Evolutionary conservation across 2,888 invertebrate genomes (phyloP), one percentile per base, ranked within the genome.

Genomic region (Fragum fragum): DNA sequence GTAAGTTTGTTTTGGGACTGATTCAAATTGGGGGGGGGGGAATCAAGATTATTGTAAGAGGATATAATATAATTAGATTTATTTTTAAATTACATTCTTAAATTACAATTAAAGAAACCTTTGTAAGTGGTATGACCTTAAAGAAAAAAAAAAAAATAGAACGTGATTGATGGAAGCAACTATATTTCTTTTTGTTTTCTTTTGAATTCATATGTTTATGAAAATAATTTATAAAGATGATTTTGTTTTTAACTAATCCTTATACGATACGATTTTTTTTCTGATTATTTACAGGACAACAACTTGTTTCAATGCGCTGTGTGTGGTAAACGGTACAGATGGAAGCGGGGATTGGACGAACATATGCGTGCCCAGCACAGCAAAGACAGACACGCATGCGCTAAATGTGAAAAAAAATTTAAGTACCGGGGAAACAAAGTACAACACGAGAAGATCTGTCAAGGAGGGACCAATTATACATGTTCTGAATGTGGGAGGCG

Each of bases 341-440:
- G 29, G 36, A 63, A 63, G 36, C n/a, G n/a, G 18, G 36, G 32
- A 2, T 32, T 63, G 32, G 14, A 32, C 32, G 5, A 26, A 36
- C 63, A 63, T 21, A 63, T 28, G 1, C 2, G 29, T 32, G 28
- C 63, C 6, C 18, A 63, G 26, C 63, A 63, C 26, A 18, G 26
- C 18, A 14, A 63, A 29, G 6, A n/a, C 1, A 28, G 14, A n/a
- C 63, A 29, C 18, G 6, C 1, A 1, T 63, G 63, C n/a, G n/a
- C 14, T 16, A 63, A 63, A 63, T 63, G 63, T 63, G 9, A 29
- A 32, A 63, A 63, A n/a, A 18, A 7, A 6, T 63, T 63, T 21
- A 28, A 63, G 26, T 63, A 63, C 18, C 9, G 1, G 7, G 14
- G 3, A 14, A 26, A 29, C 63, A 36, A n/a, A 16, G 1, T 29